These are phyloP conservation scores for Creontiades dilutus DNA, from an alignment of 2,888 invertebrate species.

Conservation along the genomic window DNA sequence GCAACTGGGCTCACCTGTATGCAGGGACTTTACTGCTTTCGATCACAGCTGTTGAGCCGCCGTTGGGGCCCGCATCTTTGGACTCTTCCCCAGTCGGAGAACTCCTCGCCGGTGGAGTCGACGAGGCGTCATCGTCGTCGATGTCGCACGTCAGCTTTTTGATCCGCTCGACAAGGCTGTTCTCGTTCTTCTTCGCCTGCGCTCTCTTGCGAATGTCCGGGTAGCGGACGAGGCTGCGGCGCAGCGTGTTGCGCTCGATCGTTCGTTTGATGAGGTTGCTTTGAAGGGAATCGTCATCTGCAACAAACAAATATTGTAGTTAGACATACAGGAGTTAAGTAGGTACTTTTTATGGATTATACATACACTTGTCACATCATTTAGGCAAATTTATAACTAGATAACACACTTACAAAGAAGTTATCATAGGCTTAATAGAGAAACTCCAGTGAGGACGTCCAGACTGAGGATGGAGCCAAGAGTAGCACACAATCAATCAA, in stretches of 20 bases:
- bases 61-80: conserved; percentile 47
- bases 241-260: conserved; percentile 89
- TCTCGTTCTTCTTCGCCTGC: conserved; percentile 77
- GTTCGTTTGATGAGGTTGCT: conserved; percentile 83
- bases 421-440: too few species aligned
- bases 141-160: conserved; percentile 91
- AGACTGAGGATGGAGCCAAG: too few species aligned
- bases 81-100: conserved; percentile 85
- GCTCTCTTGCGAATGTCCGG: conserved; percentile 76
- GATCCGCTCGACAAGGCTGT: conserved; percentile 87
- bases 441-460: too few species aligned
- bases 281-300: conserved; percentile 76
- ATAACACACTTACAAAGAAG: too few species aligned
- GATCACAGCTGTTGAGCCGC: conserved; percentile 40
- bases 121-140: conserved; percentile 82
- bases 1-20: conserved; percentile 78
- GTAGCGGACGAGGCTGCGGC: conserved; percentile 88
- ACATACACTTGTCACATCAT: too few species aligned
- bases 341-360: too few species aligned
- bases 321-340: too few species aligned
- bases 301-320: background rate
- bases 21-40: conserved; percentile 80
- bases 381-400: too few species aligned
- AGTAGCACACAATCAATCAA: too few species aligned
- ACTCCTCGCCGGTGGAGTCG: conserved; percentile 79